These are phyloP conservation scores for Condylura cristata DNA, from an alignment of 2,113 vertebrate genomes.

Conservation along the genomic window DNA sequence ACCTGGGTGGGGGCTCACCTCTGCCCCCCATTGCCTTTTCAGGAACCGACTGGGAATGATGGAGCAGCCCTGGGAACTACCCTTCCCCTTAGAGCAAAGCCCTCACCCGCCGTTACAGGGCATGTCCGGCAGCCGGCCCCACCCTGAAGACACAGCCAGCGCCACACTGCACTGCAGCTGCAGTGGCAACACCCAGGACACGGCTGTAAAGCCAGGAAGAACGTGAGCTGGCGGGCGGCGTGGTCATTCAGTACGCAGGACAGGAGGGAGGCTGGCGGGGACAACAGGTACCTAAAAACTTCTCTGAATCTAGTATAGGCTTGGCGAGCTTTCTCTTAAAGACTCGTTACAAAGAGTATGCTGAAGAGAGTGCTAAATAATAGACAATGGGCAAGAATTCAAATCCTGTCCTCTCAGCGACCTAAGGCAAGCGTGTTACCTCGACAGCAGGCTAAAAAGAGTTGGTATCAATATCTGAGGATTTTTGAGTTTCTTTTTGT, in stretches of 20 bases:
- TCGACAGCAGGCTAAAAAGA: slow-evolving; percentile 93
- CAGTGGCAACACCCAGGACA: no score
- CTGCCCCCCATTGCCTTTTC: background rate
- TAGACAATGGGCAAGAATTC: background rate
- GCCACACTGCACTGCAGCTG: no score
- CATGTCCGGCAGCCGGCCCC: no score
- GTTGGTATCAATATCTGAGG: slow-evolving; percentile 90
- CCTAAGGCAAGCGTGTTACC: slow-evolving; percentile 83
- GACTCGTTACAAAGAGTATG: background rate
- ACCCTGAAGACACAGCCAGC: no score
- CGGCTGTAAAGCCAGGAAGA: background rate
- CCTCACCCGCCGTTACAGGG: background rate
- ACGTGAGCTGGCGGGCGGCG: background rate
- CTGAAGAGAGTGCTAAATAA: background rate
- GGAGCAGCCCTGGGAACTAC: background rate
- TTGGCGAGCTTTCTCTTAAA: background rate
- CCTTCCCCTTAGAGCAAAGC: background rate
- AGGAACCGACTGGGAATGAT: background rate
- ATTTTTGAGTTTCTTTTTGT: slow-evolving; percentile 96
- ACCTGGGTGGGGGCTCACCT: background rate
- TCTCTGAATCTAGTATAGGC: background rate
- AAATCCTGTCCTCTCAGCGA: background rate
- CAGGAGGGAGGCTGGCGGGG: background rate
- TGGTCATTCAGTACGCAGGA: background rate
- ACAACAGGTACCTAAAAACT: background rate